Percentiles rank a stretch among this genome's conserved stretches.
phyloP scores from a whole-genome alignment of 2,888 invertebrate genomes.

The Hololepta plana region DNA sequence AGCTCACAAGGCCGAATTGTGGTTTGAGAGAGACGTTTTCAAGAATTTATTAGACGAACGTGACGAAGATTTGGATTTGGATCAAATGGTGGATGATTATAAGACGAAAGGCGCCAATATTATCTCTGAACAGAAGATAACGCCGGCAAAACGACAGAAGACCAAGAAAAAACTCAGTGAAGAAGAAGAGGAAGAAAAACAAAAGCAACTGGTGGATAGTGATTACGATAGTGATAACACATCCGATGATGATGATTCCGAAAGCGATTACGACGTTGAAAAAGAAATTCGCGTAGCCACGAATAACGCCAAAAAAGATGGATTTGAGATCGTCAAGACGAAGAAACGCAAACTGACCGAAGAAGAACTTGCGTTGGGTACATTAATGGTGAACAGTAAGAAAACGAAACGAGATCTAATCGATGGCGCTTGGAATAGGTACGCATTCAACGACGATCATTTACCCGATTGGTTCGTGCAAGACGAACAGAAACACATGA shows the following conservation, averaged over 20 bases:
- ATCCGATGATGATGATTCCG: constrained; percentile 12
- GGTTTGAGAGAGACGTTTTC: constrained; percentile 76
- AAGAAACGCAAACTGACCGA: constrained; percentile 51
- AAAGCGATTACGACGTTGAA: constrained; percentile 30
- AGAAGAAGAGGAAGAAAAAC: constrained; percentile 3
- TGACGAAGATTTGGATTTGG: constrained; percentile 75
- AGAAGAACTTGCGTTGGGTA: constrained; percentile 82
- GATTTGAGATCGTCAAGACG: constrained; percentile 51
- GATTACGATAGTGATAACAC: constrained; percentile 18
- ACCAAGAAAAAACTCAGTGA: constrained; percentile 11
- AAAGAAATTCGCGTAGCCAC: constrained; percentile 16
- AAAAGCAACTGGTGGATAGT: constrained; percentile 16
- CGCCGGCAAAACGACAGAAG: constrained; percentile 12
- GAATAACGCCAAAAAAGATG: constrained; percentile 32
- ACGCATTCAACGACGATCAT: constrained; percentile 76
- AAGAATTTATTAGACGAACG: constrained; percentile 63
- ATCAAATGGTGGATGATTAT: constrained; percentile 53
- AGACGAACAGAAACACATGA: constrained; percentile 86
- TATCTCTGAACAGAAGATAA: constrained; percentile 21
- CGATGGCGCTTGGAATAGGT: constrained; percentile 87
- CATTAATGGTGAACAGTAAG: constrained; percentile 76
- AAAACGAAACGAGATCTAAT: constrained; percentile 79
- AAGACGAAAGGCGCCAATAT: constrained; percentile 47
- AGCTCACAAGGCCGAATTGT: constrained; percentile 62
- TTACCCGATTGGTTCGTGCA: constrained; percentile 92